Base-by-base conservation (phyloP, 2,113 vertebrate species). In the Mormyrus lacerda region DNA sequence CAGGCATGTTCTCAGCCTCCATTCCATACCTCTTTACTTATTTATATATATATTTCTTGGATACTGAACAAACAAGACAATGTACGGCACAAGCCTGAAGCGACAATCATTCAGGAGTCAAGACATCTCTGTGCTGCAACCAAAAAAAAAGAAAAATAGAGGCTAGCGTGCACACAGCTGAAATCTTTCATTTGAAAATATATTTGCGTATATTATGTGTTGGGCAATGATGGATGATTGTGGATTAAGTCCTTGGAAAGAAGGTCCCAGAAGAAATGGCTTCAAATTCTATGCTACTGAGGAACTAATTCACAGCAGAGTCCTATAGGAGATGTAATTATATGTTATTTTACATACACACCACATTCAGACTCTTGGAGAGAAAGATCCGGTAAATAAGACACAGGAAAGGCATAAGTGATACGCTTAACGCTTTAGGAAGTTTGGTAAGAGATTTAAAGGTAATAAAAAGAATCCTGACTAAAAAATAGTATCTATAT, bases 1-100 rank as follows among this genome's bases (percentile, higher is more conserved):
- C 88, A 27, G 31, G 58, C 47, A 50, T 47, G 53, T 91, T 90
- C 50, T 87, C 61, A 51, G 15, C 79, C 45, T 73, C 91, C 88
- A 89, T 73, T 39, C 87, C 87, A 85, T 82, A 85, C 27, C 76
- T 7, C 35, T 55, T 84, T 84, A 31, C 39, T 84, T 76, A 47
- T 31, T 13, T 83, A 24, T 44, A 31, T 51, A 47, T 31, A 44
- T 83, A 21, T 44, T 45, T 31, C 21, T 9, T 17, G 48, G 39
- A 84, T n/a, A 6, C 10, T 44, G n/a, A 84, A 55, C 35, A 24
- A 55, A 44, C 50, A 84, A 89, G 51, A 89, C 48, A 24, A 61
- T 45, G 51, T 44, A 53, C 1, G 51, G 19, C 21, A 84, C 35
- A 89, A 51, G 50, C 31, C 27, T 42, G 35, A 21, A 83, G 88